These are phyloP conservation scores for Manis javanica DNA, from an alignment of 2,797 vertebrate species.

Conservation along the genomic window DNA sequence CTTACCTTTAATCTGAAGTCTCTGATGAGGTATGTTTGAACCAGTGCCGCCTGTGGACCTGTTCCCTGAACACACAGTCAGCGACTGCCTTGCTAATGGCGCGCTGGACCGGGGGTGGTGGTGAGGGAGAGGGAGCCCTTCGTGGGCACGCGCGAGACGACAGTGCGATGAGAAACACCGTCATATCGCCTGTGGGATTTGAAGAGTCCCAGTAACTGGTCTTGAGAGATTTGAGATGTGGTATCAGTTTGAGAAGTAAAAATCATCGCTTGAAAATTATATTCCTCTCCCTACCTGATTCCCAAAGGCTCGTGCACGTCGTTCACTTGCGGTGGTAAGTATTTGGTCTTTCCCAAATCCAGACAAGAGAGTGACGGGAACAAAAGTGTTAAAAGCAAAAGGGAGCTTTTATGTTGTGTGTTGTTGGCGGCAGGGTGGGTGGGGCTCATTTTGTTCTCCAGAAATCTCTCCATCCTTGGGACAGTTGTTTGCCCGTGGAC, in stretches of 20 bases:
- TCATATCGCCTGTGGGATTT: neutral
- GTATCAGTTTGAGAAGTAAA: constrained; percentile 36
- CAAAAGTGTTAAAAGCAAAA: neutral
- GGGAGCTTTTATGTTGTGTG: no score
- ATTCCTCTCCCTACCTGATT: neutral
- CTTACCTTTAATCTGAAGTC: neutral
- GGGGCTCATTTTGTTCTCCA: neutral
- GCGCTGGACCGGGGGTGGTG: neutral
- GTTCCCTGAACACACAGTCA: neutral
- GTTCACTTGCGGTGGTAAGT: neutral
- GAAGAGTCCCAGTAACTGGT: neutral
- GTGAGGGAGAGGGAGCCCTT: no score
- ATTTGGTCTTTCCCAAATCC: neutral
- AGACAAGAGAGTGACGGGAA: neutral
- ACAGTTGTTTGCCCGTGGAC: neutral
- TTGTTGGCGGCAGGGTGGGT: accelerated
- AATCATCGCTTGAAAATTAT: neutral
- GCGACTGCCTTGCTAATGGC: neutral
- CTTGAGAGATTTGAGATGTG: constrained; percentile 17
- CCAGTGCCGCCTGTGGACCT: no score
- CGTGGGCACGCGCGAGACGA: neutral
- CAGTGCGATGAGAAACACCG: neutral
- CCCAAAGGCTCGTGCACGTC: no score
- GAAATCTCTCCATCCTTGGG: neutral
- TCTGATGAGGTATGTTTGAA: neutral